A percentile compares a stretch with the other conserved stretches of the same genome.
phyloP scores from a whole-genome alignment of 2,797 vertebrate species.

The Danionella dracula region DNA sequence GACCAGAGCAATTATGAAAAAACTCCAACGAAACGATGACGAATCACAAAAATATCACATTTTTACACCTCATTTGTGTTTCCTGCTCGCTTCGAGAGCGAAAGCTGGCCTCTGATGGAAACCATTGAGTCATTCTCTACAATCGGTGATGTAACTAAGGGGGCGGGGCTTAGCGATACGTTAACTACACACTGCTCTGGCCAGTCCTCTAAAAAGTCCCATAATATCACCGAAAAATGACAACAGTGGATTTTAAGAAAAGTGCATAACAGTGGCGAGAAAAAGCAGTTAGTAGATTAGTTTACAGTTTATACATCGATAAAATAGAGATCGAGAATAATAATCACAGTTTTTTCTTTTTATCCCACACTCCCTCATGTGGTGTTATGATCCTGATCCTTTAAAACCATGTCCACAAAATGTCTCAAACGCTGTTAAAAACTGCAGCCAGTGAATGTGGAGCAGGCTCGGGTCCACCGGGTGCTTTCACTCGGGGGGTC shows the following conservation, averaged over 20 bases:
- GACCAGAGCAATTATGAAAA: constrained; percentile 55
- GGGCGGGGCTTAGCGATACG: constrained; percentile 53
- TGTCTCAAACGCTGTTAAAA: constrained; percentile 24
- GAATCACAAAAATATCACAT: no score
- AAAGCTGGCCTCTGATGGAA: no score
- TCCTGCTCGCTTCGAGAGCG: no score
- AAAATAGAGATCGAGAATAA: constrained; percentile 31
- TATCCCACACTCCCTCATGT: constrained; percentile 33
- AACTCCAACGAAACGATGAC: constrained; percentile 42
- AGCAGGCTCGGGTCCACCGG: neutral
- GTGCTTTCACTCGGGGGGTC: no score
- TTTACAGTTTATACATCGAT: constrained; percentile 30
- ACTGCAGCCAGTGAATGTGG: neutral
- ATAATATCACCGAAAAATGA: constrained; percentile 37
- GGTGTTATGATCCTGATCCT: neutral
- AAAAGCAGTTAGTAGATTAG: constrained; percentile 54
- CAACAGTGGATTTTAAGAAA: constrained; percentile 66
- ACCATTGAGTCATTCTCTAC: no score
- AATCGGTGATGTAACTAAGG: no score
- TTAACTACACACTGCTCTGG: constrained; percentile 76
- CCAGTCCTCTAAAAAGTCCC: constrained; percentile 58
- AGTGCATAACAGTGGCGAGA: constrained; percentile 74
- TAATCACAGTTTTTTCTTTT: constrained; percentile 38
- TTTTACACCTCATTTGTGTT: neutral
- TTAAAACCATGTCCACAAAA: constrained; percentile 16